These are phyloP conservation scores for Ectemnius continuus DNA, from an alignment of 2,888 invertebrate species.

Conservation along the genomic window DNA sequence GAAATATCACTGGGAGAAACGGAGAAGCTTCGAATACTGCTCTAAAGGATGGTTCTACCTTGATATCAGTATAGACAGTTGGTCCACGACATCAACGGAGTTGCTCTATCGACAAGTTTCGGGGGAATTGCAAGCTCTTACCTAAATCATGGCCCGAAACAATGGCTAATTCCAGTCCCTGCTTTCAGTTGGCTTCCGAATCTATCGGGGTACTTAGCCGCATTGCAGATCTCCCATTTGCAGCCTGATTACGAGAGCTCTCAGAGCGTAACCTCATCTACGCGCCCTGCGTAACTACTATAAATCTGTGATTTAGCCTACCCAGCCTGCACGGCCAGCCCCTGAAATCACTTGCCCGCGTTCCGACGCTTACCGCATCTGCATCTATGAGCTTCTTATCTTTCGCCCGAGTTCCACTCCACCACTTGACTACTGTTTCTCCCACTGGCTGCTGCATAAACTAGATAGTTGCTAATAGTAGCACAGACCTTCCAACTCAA, in stretches of 20 bases:
- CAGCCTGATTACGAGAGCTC: slow-evolving; percentile 28
- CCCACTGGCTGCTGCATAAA: slow-evolving; percentile 23
- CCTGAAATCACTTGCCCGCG: slow-evolving; percentile 10
- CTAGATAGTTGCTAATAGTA: slow-evolving; percentile 30
- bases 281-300: slow-evolving; percentile 29
- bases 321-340: slow-evolving; percentile 24
- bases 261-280: slow-evolving; percentile 30
- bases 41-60: slow-evolving; percentile 18
- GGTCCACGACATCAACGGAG: slow-evolving; percentile 15
- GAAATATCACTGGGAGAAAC: neutral
- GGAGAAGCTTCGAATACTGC: neutral
- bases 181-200: slow-evolving; percentile 64
- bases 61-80: slow-evolving; percentile 30
- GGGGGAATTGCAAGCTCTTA: slow-evolving; percentile 68
- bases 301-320: slow-evolving; percentile 68
- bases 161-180: slow-evolving; percentile 54
- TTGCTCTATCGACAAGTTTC: slow-evolving; percentile 43
- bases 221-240: slow-evolving; percentile 69
- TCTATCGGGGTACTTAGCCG: slow-evolving; percentile 71
- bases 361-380: slow-evolving; percentile 12
- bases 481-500: neutral
- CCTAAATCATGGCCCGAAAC: slow-evolving; percentile 65
- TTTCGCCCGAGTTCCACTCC: slow-evolving; percentile 25
- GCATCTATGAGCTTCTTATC: slow-evolving; percentile 45
- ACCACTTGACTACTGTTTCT: neutral